These are phyloP conservation scores for Geotrypetes seraphini DNA, from an alignment of 2,797 vertebrate species.

Conservation along the genomic window DNA sequence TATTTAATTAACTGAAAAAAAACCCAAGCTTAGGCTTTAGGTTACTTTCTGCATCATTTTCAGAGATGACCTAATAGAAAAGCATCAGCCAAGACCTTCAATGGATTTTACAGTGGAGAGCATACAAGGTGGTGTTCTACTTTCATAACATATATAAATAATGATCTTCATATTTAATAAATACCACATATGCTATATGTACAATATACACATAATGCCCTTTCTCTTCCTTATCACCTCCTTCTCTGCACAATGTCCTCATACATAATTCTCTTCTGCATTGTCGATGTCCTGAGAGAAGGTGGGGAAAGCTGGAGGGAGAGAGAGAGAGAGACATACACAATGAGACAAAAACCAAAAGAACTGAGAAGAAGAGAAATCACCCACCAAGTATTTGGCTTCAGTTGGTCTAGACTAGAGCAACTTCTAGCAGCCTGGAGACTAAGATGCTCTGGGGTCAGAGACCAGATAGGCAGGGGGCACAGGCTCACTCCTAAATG, in stretches of 20 bases:
- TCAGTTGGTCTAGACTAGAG: too few species aligned
- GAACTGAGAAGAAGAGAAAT: accelerated
- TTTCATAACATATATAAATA: constrained; percentile 52
- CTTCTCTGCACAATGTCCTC: constrained; percentile 17
- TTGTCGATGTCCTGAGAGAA: constrained; percentile 30
- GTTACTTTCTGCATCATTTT: too few species aligned
- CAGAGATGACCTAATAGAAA: too few species aligned
- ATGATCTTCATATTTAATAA: constrained; percentile 79
- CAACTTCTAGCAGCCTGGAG: too few species aligned
- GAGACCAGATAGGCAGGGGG: neutral
- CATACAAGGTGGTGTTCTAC: too few species aligned
- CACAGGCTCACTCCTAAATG: too few species aligned
- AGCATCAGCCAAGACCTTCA: too few species aligned
- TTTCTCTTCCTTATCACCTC: constrained; percentile 20
- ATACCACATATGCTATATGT: constrained; percentile 82
- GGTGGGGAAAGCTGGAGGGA: constrained; percentile 21
- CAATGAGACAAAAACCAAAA: accelerated
- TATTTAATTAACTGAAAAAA: too few species aligned
- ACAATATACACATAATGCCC: constrained; percentile 81
- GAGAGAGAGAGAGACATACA: neutral
- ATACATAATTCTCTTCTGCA: constrained; percentile 52
- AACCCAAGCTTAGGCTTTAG: too few species aligned
- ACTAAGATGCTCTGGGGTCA: too few species aligned
- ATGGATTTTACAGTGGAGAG: too few species aligned
- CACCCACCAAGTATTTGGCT: too few species aligned